Percentiles rank a stretch among this genome's conserved stretches.
Conservation (phyloP, 1,140 invertebrate genomes). For the Brachionus asplanchnoidis region DNA sequence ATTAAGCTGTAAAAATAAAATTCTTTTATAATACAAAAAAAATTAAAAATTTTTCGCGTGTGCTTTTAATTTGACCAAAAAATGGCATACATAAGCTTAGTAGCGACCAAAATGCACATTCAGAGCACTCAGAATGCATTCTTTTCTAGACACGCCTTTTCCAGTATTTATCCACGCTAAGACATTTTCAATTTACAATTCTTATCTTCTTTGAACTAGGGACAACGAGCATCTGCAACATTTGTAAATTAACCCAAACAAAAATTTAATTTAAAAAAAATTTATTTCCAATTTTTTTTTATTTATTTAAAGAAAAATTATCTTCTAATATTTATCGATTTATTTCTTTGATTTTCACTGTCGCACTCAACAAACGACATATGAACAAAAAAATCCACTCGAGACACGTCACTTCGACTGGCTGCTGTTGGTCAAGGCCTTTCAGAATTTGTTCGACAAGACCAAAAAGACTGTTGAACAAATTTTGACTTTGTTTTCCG, state of each 20-base stretch:
- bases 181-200: not conserved
- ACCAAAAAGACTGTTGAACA: slow-evolving; percentile 31
- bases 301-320: not conserved
- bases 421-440: not conserved
- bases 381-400: slow-evolving; percentile 32
- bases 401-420: slow-evolving; percentile 14
- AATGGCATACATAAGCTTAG: not conserved
- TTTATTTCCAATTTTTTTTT: not conserved
- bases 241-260: not conserved
- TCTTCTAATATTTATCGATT: too few relatives aligned
- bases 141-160: not conserved
- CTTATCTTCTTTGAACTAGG: not conserved
- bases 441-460: not conserved
- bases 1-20: not conserved
- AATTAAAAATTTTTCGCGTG: not conserved
- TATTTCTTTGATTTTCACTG: not conserved
- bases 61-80: not conserved
- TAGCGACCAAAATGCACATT: not conserved
- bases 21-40: not conserved
- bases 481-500: not conserved
- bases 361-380: not conserved
- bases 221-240: not conserved
- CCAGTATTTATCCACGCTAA: not conserved
- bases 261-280: not conserved
- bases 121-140: not conserved